A percentile compares a stretch with the other conserved stretches of the same genome.
Evolutionary conservation across 2,888 invertebrate genomes (phyloP).

Genomic region (Rotaria magnacalcarata): DNA sequence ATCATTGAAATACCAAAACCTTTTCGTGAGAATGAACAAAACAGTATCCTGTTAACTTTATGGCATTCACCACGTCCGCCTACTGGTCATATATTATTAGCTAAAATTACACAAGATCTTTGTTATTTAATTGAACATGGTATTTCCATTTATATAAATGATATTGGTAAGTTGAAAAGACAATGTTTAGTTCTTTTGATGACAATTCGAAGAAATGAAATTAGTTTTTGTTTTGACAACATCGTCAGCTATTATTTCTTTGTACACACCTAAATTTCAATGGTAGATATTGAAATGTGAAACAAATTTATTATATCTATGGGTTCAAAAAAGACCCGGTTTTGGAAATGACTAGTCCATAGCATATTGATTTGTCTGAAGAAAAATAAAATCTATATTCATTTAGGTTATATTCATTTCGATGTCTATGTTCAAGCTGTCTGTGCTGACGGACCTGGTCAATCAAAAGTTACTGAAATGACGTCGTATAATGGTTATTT

Average conservation of each 20-base stretch:
- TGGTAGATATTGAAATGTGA: too few species aligned
- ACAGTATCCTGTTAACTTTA: neutral
- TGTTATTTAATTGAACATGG: neutral
- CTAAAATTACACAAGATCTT: neutral
- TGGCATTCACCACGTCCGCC: neutral
- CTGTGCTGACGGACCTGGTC: neutral
- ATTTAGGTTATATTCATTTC: neutral
- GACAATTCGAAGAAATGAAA: too few species aligned
- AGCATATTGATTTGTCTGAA: neutral
- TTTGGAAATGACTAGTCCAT: neutral
- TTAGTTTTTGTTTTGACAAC: too few species aligned
- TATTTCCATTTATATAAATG: neutral
- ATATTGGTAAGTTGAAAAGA: neutral
- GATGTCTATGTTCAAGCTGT: neutral
- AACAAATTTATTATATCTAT: too few species aligned
- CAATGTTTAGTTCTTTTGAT: too few species aligned
- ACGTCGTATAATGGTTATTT: neutral
- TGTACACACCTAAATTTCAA: too few species aligned
- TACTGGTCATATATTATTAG: neutral
- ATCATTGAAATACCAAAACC: neutral
- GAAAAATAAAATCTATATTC: neutral
- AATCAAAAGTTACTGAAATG: conserved; percentile 4
- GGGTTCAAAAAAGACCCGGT: too few species aligned
- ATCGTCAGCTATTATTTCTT: too few species aligned
- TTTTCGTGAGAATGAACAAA: neutral